A percentile compares a stretch with the other conserved stretches of the same genome.
phyloP scores from a whole-genome alignment of 1,140 invertebrate species.

The Drosophila arizonae region DNA sequence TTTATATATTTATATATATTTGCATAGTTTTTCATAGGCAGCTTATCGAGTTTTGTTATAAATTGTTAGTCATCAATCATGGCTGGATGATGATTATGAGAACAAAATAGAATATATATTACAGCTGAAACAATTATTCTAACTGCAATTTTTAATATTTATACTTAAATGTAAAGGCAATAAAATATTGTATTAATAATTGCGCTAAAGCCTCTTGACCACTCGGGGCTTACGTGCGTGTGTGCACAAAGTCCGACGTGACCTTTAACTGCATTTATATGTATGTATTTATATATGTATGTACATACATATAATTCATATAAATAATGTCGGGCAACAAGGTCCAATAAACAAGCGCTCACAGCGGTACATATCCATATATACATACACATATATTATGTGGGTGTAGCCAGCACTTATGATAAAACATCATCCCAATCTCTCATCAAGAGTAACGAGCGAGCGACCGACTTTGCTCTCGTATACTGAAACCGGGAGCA shows the following conservation, averaged over 20 bases:
- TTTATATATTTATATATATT: background rate
- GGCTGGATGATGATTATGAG: no score
- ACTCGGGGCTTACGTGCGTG: conserved; percentile 58
- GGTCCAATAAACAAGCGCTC: background rate
- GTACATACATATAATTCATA: conserved; percentile 4
- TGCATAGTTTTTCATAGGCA: conserved; percentile 7
- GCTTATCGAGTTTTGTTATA: conserved; percentile 24
- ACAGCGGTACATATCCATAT: background rate
- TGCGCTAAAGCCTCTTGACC: conserved; percentile 1
- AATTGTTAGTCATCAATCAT: background rate
- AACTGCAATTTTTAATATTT: no score
- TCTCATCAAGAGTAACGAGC: conserved; percentile 28
- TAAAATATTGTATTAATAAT: no score
- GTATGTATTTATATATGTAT: conserved; percentile 14
- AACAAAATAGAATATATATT: background rate
- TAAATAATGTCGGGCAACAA: conserved; percentile 17
- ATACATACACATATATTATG: conserved; percentile 9
- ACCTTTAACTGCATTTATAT: conserved; percentile 51
- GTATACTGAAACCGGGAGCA: conserved; percentile 6
- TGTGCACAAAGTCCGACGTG: conserved; percentile 57
- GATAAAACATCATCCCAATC: conserved; percentile 32
- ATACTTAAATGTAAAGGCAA: no score
- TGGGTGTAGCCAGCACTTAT: conserved; percentile 36
- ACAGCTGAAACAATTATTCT: conserved; percentile 3
- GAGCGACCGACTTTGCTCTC: conserved; percentile 8